These are phyloP conservation scores for Cremastinae sp. DNA, from an alignment of 2,888 invertebrate species.

Conservation along the genomic window DNA sequence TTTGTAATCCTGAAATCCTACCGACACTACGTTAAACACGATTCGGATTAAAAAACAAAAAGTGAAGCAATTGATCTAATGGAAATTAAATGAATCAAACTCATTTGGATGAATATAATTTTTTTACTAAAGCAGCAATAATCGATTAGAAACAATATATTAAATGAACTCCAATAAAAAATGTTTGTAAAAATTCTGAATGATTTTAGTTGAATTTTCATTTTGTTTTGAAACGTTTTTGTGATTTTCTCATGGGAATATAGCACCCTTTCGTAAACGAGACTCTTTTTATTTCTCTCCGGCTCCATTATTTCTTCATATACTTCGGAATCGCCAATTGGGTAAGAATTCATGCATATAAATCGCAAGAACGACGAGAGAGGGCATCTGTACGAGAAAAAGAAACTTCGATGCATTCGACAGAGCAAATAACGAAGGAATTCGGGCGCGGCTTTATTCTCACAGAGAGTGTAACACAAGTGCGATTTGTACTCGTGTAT, in stretches of 20 bases:
- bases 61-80: too few relatives aligned
- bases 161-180: too few relatives aligned
- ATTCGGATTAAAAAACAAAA: too few relatives aligned
- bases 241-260: slow-evolving; percentile 43
- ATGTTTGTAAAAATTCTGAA: too few relatives aligned
- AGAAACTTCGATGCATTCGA: slow-evolving; percentile 36
- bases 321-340: slow-evolving; percentile 31
- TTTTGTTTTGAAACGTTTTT: slow-evolving; percentile 18
- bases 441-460: slow-evolving; percentile 48
- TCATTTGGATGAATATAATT: too few relatives aligned
- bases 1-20: too few relatives aligned
- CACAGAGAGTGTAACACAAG: neutral
- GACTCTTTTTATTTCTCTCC: slow-evolving; percentile 5
- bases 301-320: neutral
- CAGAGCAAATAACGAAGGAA: slow-evolving; percentile 44
- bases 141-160: too few relatives aligned
- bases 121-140: too few relatives aligned
- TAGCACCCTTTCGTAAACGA: slow-evolving; percentile 25
- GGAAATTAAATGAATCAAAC: too few relatives aligned
- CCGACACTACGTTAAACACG: too few relatives aligned
- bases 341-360: slow-evolving; percentile 14
- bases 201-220: neutral
- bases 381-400: slow-evolving; percentile 23
- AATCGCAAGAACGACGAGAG: slow-evolving; percentile 9
- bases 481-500: neutral